Percentiles rank a stretch among this genome's conserved stretches.
Conservation (phyloP, 2,888 invertebrate genomes). For the Melieria picta region DNA sequence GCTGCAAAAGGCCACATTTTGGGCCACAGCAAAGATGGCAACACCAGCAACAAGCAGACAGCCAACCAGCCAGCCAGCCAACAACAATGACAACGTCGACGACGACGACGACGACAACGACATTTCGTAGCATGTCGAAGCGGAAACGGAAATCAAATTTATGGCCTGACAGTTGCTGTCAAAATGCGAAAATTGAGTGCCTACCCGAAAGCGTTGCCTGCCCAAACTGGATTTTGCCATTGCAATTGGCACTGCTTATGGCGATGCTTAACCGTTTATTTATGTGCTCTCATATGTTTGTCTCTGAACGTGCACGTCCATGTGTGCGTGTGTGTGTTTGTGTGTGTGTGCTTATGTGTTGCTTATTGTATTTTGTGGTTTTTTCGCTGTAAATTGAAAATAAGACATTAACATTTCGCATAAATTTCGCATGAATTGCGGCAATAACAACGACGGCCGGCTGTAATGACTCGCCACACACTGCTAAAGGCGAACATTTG, state of each 20-base stretch:
- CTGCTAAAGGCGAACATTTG: no score
- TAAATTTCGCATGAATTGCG: conserved; percentile 9
- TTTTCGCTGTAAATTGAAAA: conserved; percentile 19
- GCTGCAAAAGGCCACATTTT: conserved; percentile 19
- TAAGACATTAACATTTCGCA: conserved; percentile 16
- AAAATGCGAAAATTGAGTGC: no score
- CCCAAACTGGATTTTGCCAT: no score
- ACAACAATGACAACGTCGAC: neutral
- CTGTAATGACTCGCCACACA: no score
- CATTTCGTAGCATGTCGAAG: conserved; percentile 14
- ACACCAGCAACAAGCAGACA: neutral
- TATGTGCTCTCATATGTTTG: neutral
- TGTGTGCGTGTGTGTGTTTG: neutral
- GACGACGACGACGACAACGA: neutral
- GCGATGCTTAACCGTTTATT: no score
- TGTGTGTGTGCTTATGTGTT: neutral
- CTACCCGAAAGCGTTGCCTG: no score
- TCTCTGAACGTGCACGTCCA: conserved; percentile 1
- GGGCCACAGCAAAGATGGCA: conserved; percentile 6
- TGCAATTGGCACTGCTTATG: no score
- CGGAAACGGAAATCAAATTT: conserved; percentile 28
- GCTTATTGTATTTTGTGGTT: conserved; percentile 22
- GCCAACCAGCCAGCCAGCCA: neutral
- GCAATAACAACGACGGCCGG: no score
- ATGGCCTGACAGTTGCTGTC: neutral